Evolutionary conservation across 92 coral and sea anemone genomes (phyloP), one percentile per base, ranked within the genome.

Genomic region (Heteractis magnifica): DNA sequence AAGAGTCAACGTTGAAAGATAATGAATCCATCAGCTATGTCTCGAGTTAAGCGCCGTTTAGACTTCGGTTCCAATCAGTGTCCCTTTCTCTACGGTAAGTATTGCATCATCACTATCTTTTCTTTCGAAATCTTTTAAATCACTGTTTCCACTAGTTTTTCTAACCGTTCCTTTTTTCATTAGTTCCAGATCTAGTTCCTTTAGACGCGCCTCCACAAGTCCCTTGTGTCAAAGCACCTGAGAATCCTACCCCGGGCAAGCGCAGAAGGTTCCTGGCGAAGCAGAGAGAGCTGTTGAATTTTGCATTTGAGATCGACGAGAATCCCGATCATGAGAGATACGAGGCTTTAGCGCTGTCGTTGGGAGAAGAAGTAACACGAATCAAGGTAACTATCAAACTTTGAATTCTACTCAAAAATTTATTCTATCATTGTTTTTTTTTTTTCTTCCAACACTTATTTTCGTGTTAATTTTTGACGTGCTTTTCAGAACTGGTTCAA

Each of bases 401-500:
- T 49, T 71, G 6, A 68, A 3, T 71, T 71, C 6, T 62, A 0
- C 26, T 0, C 70, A 62, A 13, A 12, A 18, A 62, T 62, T 26
- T 6, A 68, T 26, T 0, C 13, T 53, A 0, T 53, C 48, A 26
- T 49, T 6, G 9, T 19, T 13, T n/a, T 15, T 19, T 13, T n/a
- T 15, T 51, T 51, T 6, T 19, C 48, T 52, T 1, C 12, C 16
- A 4, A 11, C 21, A 15, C 59, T 52, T 18, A 56, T 52, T 3
- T 8, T 23, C 16, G 16, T 12, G 44, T n/a, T 18, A 6, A 9
- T 77, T 21, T 9, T 78, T 6, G 3, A 44, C 18, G 49, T 56
- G 21, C 65, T 5, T 81, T 65, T 11, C 65, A 81, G 84, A 81
- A 21, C 52, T 81, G 84, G 84, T 81, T 81, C 77, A 81, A 81